These are phyloP conservation scores for Macaria liturata DNA, from an alignment of 2,888 invertebrate genomes.

Conservation along the genomic window DNA sequence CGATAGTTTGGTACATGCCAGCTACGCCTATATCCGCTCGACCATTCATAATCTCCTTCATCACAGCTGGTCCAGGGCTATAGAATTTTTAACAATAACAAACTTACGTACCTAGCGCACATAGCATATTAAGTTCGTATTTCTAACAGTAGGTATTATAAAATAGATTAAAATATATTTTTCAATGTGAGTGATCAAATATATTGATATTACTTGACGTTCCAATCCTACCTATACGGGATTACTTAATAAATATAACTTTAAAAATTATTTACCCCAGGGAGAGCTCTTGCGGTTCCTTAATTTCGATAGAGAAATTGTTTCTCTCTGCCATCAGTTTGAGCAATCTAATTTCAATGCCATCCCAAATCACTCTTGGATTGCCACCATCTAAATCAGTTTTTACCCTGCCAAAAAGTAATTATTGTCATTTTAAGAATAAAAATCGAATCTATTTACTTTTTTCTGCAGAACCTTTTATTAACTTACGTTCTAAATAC, in stretches of 20 bases:
- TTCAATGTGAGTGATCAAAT: too few species aligned
- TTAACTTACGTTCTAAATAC: conserved; percentile 84
- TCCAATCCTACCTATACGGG: too few species aligned
- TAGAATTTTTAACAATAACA: too few species aligned
- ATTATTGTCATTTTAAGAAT: too few species aligned
- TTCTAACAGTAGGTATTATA: too few species aligned
- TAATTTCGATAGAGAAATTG: conserved; percentile 89
- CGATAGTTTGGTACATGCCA: conserved; percentile 87
- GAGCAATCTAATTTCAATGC: conserved; percentile 88
- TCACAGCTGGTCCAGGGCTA: conserved; percentile 85
- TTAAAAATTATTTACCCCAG: conserved; percentile 51
- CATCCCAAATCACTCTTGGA: conserved; percentile 85
- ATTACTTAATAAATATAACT: too few species aligned
- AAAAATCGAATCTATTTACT: too few species aligned
- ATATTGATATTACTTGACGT: too few species aligned
- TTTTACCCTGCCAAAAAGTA: conserved; percentile 52
- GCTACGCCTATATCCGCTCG: conserved; percentile 87
- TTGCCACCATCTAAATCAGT: conserved; percentile 74
- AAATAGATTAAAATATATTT: too few species aligned
- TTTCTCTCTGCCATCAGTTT: conserved; percentile 84
- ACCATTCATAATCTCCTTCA: conserved; percentile 77
- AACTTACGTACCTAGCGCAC: too few species aligned
- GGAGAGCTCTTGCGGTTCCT: conserved; percentile 78
- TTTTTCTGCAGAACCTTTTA: background rate
- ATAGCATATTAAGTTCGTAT: too few species aligned